These are phyloP conservation scores for Cryptoblepharus egeriae DNA, from an alignment of 2,797 vertebrate genomes.

Conservation along the genomic window DNA sequence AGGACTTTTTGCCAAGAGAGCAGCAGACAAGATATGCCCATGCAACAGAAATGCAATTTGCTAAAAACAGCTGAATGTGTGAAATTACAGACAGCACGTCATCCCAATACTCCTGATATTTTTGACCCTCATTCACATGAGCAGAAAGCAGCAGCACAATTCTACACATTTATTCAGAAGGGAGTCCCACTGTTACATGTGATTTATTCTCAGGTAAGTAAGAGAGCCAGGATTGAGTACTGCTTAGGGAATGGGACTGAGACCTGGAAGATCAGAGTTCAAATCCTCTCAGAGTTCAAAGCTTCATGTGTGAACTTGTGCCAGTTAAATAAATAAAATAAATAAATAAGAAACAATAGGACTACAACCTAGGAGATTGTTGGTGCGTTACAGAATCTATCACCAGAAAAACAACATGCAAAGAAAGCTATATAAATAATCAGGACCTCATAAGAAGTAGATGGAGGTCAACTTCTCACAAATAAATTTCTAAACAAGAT, in stretches of 20 bases:
- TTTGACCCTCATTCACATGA: background rate
- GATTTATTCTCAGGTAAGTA: no score
- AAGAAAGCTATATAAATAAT: background rate
- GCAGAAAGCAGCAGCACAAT: background rate
- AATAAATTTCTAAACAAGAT: background rate
- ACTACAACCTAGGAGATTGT: background rate
- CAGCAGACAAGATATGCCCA: background rate
- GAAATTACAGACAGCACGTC: background rate
- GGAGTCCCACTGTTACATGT: no score
- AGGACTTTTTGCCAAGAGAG: background rate
- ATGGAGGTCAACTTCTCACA: background rate
- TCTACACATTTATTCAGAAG: no score
- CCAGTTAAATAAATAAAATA: no score
- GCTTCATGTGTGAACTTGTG: no score
- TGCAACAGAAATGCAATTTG: background rate
- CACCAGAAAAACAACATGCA: background rate
- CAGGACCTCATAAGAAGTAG: background rate
- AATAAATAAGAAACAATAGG: no score
- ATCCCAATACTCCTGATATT: background rate
- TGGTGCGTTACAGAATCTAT: background rate
- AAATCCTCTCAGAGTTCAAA: no score
- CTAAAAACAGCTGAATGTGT: background rate
- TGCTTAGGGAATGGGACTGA: no score
- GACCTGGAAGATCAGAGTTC: no score
- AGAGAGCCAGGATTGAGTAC: no score